Evolutionary conservation across 2,888 invertebrate genomes (phyloP).

Genomic region (Agrilus cyanescens): DNA sequence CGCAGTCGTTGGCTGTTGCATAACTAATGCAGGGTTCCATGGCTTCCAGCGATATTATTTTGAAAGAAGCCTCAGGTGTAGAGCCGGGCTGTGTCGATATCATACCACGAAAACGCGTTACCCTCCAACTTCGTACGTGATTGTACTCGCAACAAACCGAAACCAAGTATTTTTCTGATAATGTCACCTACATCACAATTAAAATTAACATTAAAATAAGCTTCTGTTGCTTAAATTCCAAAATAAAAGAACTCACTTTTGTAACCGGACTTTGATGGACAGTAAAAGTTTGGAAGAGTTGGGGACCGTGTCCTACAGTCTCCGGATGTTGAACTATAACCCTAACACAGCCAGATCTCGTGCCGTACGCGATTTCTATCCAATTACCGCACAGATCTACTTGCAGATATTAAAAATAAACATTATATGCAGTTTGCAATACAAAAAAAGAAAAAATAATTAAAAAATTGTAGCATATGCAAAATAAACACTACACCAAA

Average conservation of each 20-base stretch:
- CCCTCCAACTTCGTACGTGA: constrained; percentile 94
- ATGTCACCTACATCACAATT: constrained; percentile 58
- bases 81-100: constrained; percentile 98
- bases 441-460: background rate
- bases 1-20: constrained; percentile 55
- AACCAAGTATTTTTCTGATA: constrained; percentile 90
- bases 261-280: constrained; percentile 94
- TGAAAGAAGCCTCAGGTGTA: constrained; percentile 93
- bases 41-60: constrained; percentile 73
- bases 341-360: constrained; percentile 86
- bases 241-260: constrained; percentile 46
- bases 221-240: background rate
- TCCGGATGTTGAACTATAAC: constrained; percentile 99
- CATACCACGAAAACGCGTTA: constrained; percentile 95
- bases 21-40: constrained; percentile 54
- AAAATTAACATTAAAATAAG: background rate
- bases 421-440: background rate
- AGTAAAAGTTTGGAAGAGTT: constrained; percentile 95
- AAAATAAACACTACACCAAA: background rate
- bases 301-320: constrained; percentile 96
- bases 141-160: constrained; percentile 97
- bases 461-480: background rate
- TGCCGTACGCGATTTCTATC: constrained; percentile 99
- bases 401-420: constrained; percentile 5
- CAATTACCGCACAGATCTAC: constrained; percentile 93